Evolutionary conservation across 2,797 vertebrate genomes (phyloP).

Genomic region (Cossypha niveicapilla): DNA sequence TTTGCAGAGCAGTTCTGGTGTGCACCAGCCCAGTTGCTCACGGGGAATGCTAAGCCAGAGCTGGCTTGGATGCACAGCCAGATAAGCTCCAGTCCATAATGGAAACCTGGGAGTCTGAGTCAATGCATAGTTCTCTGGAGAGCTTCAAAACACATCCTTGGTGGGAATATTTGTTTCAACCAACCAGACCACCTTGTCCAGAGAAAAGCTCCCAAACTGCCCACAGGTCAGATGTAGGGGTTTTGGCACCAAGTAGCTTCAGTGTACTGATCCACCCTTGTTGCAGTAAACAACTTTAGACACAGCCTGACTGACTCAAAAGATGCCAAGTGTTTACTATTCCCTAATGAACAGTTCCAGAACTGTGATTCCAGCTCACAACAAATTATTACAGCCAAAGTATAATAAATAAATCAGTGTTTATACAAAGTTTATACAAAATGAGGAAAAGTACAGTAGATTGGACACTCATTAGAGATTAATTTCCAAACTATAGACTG

Average conservation of each 20-base stretch:
- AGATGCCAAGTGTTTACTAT: neutral
- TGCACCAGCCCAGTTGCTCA: neutral
- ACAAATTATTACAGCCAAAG: neutral
- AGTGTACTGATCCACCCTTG: neutral
- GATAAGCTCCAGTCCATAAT: neutral
- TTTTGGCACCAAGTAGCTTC: neutral
- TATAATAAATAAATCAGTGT: conserved; percentile 16
- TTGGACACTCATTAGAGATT: neutral
- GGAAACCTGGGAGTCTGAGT: neutral
- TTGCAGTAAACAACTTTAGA: neutral
- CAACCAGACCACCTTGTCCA: neutral
- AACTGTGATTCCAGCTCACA: neutral
- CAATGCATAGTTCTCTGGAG: neutral
- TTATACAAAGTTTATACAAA: neutral
- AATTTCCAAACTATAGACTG: neutral
- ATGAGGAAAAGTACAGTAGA: neutral
- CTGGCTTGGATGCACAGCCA: neutral
- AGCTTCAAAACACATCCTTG: neutral
- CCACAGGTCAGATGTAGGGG: neutral
- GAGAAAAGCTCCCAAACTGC: neutral
- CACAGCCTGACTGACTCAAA: neutral
- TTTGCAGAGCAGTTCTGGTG: neutral
- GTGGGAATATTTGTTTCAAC: neutral
- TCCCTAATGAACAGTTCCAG: neutral
- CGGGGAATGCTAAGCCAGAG: neutral